Evolutionary conservation across 2,113 vertebrate species (phyloP).

Genomic region (Lutjanus erythropterus): DNA sequence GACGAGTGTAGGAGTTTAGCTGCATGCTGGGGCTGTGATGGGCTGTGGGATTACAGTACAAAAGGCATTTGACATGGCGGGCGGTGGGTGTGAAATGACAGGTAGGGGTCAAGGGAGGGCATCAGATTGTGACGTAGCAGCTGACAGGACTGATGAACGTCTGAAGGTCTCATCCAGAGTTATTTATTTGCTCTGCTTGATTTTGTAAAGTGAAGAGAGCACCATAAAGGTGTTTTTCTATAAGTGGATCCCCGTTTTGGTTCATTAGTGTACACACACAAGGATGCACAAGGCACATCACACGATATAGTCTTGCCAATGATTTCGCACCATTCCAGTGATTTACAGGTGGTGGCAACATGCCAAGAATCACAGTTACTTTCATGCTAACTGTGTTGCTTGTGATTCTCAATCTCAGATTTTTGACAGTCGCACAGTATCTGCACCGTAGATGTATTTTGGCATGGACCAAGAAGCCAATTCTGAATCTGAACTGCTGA

Average conservation of each 20-base stretch:
- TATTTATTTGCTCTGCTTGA: constrained; percentile 10
- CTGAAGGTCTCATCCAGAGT: constrained; percentile 15
- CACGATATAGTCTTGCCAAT: background rate
- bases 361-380: background rate
- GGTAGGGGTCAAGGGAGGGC: constrained; percentile 30
- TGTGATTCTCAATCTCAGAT: too few relatives aligned
- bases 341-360: background rate
- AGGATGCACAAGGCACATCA: background rate
- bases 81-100: constrained; percentile 46
- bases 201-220: too few relatives aligned
- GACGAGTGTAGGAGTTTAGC: constrained; percentile 51
- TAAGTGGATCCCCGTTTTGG: background rate
- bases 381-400: too few relatives aligned
- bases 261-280: background rate
- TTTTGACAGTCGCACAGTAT: too few relatives aligned
- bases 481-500: too few relatives aligned
- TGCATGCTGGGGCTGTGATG: constrained; percentile 60
- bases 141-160: constrained; percentile 21
- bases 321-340: background rate
- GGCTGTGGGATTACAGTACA: constrained; percentile 49
- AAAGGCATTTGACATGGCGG: constrained; percentile 51
- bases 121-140: constrained; percentile 28
- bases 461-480: too few relatives aligned
- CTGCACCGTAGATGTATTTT: too few relatives aligned
- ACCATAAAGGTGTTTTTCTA: background rate